These are phyloP conservation scores for Vidua macroura DNA, from an alignment of 2,113 vertebrate species.

Conservation along the genomic window DNA sequence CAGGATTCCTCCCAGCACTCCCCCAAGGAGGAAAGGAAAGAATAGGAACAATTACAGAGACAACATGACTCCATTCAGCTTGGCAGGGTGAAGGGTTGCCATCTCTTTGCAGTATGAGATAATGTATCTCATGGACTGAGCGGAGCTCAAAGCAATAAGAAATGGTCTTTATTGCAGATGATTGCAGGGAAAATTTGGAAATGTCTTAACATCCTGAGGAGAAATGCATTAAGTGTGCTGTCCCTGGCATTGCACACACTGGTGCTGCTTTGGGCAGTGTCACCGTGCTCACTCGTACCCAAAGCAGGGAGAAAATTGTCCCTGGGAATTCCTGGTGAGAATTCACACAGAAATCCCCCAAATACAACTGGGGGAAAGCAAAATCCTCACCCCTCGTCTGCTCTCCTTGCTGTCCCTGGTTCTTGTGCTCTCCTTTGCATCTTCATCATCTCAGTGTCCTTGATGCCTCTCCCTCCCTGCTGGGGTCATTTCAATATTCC, in stretches of 20 bases:
- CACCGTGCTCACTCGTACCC: neutral
- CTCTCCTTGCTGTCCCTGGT: neutral
- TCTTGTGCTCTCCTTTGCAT: neutral
- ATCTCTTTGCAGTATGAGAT: neutral
- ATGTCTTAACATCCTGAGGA: neutral
- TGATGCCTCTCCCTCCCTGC: neutral
- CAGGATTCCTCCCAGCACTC: neutral
- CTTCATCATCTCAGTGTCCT: neutral
- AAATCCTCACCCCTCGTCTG: neutral
- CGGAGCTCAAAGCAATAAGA: neutral
- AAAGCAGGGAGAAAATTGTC: neutral
- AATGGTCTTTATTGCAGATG: slow-evolving; percentile 4
- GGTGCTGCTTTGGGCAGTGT: neutral
- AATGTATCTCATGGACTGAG: neutral
- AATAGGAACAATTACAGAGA: neutral
- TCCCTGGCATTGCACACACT: neutral
- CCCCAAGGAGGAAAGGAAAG: neutral
- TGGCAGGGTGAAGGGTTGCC: neutral
- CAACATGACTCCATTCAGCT: neutral
- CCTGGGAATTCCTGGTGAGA: neutral
- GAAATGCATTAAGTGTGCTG: neutral
- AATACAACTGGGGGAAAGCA: neutral
- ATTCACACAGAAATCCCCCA: neutral
- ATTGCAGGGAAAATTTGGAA: neutral
- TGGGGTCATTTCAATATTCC: neutral